Percentiles rank a stretch among this genome's conserved stretches.
Conservation (phyloP, 2,113 vertebrate genomes). For the Semicossyphus pulcher region DNA sequence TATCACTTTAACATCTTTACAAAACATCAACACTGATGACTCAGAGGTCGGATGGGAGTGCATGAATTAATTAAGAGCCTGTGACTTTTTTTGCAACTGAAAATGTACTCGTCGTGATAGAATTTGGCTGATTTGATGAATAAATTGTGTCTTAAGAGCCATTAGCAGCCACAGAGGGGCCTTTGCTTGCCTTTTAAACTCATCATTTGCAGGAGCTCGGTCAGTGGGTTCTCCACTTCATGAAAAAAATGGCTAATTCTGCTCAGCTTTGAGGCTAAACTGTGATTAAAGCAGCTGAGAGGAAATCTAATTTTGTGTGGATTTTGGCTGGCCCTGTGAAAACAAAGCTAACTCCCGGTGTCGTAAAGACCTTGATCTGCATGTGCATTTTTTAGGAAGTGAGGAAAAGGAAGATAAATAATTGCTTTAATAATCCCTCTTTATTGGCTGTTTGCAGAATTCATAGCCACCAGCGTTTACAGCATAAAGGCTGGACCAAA, state of each 20-base stretch:
- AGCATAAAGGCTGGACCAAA: too few relatives aligned
- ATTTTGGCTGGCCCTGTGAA: neutral
- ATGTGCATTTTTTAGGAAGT: too few relatives aligned
- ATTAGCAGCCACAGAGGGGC: conserved; percentile 2
- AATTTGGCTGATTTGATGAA: neutral
- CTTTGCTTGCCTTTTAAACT: neutral
- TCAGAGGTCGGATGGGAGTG: neutral
- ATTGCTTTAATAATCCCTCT: too few relatives aligned
- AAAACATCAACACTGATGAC: neutral
- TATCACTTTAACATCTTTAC: too few relatives aligned
- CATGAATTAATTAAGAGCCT: neutral
- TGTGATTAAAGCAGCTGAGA: conserved; percentile 26
- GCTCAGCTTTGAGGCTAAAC: conserved; percentile 17
- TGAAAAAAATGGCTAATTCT: conserved; percentile 23
- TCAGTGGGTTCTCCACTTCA: conserved; percentile 6
- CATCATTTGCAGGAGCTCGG: neutral
- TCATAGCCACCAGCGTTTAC: too few relatives aligned
- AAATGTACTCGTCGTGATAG: neutral
- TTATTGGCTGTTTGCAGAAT: too few relatives aligned
- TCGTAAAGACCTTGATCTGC: neutral
- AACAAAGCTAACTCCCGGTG: too few relatives aligned
- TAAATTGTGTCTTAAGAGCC: conserved; percentile 1
- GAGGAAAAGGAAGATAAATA: too few relatives aligned
- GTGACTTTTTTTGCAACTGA: neutral
- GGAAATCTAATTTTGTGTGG: neutral